phyloP scores from a whole-genome alignment of 1,140 invertebrate species.

The Caerostris darwini region DNA sequence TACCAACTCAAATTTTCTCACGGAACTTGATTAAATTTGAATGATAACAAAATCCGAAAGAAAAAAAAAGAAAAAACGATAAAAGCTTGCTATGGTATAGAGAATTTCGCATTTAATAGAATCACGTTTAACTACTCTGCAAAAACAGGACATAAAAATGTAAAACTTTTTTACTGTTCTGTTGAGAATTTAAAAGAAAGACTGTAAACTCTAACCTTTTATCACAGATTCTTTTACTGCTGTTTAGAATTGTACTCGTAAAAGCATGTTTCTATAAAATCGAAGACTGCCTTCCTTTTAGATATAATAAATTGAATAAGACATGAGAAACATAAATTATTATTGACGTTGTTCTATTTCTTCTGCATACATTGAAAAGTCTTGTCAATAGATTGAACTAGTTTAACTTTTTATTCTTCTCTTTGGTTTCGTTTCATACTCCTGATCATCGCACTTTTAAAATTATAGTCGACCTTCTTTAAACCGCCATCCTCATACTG shows the following conservation, averaged over 20 bases:
- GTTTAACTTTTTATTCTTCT: background rate
- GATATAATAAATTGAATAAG: background rate
- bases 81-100: background rate
- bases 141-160: constrained; percentile 16
- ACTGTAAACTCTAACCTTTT: background rate
- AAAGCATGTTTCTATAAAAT: constrained; percentile 1
- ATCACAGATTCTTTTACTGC: background rate
- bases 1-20: background rate
- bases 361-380: background rate
- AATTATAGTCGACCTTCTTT: no score
- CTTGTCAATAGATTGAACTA: background rate
- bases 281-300: background rate
- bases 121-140: constrained; percentile 21
- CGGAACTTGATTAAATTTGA: background rate
- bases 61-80: background rate
- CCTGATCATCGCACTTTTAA: no score
- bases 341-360: background rate
- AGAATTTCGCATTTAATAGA: background rate
- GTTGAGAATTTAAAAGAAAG: background rate
- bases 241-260: background rate
- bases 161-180: background rate
- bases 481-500: no score
- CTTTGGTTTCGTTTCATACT: no score
- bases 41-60: background rate
- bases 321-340: background rate